These are phyloP conservation scores for Lasioglossum calceatum DNA, from an alignment of 2,888 invertebrate species.

Conservation along the genomic window DNA sequence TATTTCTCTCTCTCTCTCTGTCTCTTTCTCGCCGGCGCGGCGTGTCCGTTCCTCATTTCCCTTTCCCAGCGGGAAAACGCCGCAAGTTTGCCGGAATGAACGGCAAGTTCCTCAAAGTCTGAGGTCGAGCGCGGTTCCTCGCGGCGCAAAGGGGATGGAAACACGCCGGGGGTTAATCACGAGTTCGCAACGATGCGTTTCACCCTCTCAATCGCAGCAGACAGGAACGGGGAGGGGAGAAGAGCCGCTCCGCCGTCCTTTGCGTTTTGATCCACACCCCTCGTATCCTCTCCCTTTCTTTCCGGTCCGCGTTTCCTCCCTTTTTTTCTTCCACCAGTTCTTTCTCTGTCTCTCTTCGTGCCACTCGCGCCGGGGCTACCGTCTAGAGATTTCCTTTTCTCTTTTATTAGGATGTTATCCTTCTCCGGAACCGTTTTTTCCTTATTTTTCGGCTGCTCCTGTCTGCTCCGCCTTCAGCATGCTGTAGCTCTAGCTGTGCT, in stretches of 20 bases:
- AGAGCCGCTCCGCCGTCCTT: neutral
- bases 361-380: neutral
- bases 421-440: neutral
- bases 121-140: conserved; percentile 43
- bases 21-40: no score
- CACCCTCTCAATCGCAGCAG: conserved; percentile 34
- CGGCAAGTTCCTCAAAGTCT: conserved; percentile 54
- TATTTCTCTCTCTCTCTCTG: neutral
- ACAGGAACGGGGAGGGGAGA: neutral
- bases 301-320: neutral
- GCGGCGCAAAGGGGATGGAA: conserved; percentile 39
- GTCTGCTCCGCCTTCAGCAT: neutral
- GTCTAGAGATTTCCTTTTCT: neutral
- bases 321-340: neutral
- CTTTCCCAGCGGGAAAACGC: conserved; percentile 44
- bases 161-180: conserved; percentile 70
- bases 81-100: conserved; percentile 51
- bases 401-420: neutral
- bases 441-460: neutral
- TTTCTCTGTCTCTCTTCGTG: neutral
- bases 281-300: neutral
- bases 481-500: neutral
- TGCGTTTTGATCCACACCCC: conserved; percentile 22
- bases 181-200: conserved; percentile 61
- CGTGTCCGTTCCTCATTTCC: conserved; percentile 31